Conservation (phyloP, 2,797 vertebrate genomes). For the Scolopax bukidnonensis region DNA sequence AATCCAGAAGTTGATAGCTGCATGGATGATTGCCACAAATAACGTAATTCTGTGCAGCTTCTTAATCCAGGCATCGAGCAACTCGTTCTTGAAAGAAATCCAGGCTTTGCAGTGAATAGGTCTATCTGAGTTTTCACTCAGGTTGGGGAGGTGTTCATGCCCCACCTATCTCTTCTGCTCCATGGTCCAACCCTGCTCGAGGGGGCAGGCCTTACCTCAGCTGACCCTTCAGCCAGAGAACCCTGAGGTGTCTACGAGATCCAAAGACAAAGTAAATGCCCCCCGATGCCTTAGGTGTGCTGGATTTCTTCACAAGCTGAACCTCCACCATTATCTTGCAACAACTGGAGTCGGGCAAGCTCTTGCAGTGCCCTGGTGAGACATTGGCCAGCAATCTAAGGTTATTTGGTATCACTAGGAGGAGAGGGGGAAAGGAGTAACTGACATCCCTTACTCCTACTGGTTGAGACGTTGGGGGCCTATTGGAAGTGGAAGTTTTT, state of each 20-base stretch:
- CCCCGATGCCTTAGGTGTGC: rapidly evolving
- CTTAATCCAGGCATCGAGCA: not conserved
- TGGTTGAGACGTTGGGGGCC: not conserved
- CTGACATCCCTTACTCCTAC: not conserved
- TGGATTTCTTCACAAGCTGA: not conserved
- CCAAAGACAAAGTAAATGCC: not conserved
- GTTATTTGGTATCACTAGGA: not conserved
- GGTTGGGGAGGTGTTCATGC: not conserved
- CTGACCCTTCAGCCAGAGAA: not conserved
- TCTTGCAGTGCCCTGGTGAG: not conserved
- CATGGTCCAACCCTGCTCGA: not conserved
- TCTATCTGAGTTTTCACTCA: not conserved
- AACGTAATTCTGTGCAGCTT: not conserved
- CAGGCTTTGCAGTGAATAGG: not conserved
- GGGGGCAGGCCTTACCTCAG: not conserved
- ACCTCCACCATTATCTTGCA: not conserved
- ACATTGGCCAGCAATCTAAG: not conserved
- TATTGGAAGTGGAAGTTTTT: not conserved
- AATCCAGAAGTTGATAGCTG: not conserved
- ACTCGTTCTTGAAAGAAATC: not conserved
- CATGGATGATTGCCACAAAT: not conserved
- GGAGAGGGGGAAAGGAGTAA: not conserved
- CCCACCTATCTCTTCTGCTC: not conserved
- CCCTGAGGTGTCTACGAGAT: not conserved
- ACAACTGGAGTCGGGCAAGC: not conserved